A percentile compares a stretch with the other conserved stretches of the same genome.
Evolutionary conservation across 2,888 invertebrate genomes (phyloP).

Genomic region (Elmis aenea): DNA sequence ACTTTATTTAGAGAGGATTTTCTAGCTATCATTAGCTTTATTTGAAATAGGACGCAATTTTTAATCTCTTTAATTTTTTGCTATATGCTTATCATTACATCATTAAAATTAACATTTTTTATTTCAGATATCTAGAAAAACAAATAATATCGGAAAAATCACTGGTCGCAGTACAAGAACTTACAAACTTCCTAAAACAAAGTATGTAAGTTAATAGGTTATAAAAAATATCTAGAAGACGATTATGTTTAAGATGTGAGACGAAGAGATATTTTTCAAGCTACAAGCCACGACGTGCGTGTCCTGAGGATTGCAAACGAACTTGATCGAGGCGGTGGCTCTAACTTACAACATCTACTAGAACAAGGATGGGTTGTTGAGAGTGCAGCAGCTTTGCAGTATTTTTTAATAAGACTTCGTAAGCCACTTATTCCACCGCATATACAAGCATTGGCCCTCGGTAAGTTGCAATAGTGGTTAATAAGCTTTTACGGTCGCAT

Average conservation of each 20-base stretch:
- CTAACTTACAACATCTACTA: conserved; percentile 28
- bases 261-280: conserved; percentile 38
- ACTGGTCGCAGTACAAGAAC: conserved; percentile 41
- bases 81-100: no score
- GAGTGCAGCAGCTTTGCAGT: conserved; percentile 45
- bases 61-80: no score
- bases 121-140: conserved; percentile 24
- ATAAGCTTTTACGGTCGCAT: no score
- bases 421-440: conserved; percentile 46
- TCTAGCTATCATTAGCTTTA: no score
- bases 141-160: conserved; percentile 47
- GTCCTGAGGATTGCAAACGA: conserved; percentile 28
- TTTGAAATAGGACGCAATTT: no score
- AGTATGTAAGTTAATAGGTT: conserved; percentile 43
- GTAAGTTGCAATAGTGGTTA: conserved; percentile 33
- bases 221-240: no score
- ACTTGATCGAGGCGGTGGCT: conserved; percentile 25
- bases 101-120: no score
- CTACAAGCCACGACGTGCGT: conserved; percentile 28
- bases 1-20: no score
- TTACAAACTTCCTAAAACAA: conserved; percentile 43
- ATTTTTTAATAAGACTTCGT: conserved; percentile 42
- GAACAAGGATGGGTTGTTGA: conserved; percentile 41
- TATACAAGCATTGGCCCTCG: conserved; percentile 48
- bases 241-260: conserved; percentile 30